Evolutionary conservation across 2,113 vertebrate genomes (phyloP).

Genomic region (Zosterops lateralis): DNA sequence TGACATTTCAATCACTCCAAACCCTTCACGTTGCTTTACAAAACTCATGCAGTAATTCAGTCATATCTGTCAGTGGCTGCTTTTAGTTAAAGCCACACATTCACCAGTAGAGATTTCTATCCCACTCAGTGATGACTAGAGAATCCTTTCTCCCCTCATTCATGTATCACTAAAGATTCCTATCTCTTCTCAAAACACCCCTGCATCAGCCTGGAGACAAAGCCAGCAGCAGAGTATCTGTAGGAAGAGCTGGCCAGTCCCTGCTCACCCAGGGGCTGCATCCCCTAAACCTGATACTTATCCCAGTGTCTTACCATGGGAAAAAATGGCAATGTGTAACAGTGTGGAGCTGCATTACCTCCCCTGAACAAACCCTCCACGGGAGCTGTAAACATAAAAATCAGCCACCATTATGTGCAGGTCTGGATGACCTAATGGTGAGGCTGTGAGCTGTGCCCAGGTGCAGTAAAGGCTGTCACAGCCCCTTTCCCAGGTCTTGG

Average conservation of each 20-base stretch:
- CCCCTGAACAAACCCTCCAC: background rate
- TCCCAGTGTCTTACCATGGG: background rate
- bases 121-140: background rate
- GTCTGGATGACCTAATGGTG: background rate
- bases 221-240: background rate
- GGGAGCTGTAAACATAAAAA: background rate
- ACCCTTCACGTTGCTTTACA: background rate
- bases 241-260: background rate
- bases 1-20: background rate
- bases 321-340: background rate
- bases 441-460: background rate
- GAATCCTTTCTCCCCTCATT: background rate
- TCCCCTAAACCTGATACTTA: background rate
- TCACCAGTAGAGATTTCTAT: background rate
- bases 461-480: background rate
- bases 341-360: background rate
- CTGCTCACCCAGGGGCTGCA: rapidly evolving
- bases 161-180: background rate
- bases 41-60: background rate
- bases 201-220: rapidly evolving
- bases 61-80: background rate
- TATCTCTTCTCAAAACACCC: background rate
- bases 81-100: background rate
- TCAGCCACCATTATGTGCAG: rapidly evolving
- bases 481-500: background rate